Base-by-base conservation (phyloP, 2,888 invertebrate species). In the Leptinotarsa juncta region DNA sequence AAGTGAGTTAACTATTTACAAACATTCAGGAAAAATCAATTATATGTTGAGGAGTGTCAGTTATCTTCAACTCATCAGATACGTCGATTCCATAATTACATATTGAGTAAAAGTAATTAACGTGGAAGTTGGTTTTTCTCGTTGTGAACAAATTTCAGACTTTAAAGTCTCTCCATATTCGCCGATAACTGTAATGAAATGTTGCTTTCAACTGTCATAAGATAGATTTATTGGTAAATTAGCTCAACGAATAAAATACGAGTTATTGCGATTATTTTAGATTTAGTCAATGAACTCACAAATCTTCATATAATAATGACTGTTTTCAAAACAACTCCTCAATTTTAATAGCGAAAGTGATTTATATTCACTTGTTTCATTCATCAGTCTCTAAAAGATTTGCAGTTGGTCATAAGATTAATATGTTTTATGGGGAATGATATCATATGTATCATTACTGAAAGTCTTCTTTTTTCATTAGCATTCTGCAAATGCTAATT, bases 291-390 rank as follows among this genome's bases (percentile, higher is more conserved):
- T 57, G 20, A 57, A 57, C 57, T 4, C 57, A 57, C 57, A 15
- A 57, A 57, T 57, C 57, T 57, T 57, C 14, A 23, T 57, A 23
- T 3, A 57, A 20, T 15, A 57, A 57, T 57, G 23, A 57, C 57
- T 23, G 20, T 57, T 57, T 26, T 57, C 57, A 57, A 57, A 57
- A 57, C 57, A 57, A 23, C 23, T 57, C 1, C 4, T 57, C 23
- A 57, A 14, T 20, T 7, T 14, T 20, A 55, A 3, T 16, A 16
- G 16, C 16, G 3, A 50, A 10, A 26, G 14, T 57, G 57, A 57
- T 57, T 57, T 57, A 57, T 57, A 23, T 26, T 12, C 57, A 23
- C 23, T 57, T 23, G 4, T 57, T 57, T 16, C 23, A 57, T 23
- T 20, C 1, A 20, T 18, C 20, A 10, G 23, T 42, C 10, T 42